Conservation (phyloP, 2,888 invertebrate species). For the Acleris literana region DNA sequence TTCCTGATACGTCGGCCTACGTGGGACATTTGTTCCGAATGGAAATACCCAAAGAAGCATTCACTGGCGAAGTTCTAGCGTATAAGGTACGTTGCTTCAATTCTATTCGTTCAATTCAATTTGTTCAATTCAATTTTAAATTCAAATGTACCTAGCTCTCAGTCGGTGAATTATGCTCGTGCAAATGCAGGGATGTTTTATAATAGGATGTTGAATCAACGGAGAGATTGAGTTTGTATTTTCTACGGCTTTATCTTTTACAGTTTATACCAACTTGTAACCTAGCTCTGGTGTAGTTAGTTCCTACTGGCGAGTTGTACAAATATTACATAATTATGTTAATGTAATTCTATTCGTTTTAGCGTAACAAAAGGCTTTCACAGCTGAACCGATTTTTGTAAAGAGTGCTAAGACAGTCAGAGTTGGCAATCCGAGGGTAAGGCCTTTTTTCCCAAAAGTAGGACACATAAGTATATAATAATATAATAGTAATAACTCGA, state of each 20-base stretch:
- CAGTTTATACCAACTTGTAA: no score
- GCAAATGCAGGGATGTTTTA: constrained; percentile 19
- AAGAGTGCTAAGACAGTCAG: no score
- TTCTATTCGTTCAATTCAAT: constrained; percentile 32
- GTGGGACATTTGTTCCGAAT: constrained; percentile 89
- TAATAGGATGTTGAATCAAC: constrained; percentile 19
- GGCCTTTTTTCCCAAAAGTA: no score
- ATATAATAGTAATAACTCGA: no score
- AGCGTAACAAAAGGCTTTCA: no score
- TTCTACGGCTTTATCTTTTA: background rate
- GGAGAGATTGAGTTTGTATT: constrained; percentile 23
- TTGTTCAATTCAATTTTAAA: constrained; percentile 32
- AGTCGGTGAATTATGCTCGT: constrained; percentile 17
- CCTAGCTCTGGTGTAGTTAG: no score
- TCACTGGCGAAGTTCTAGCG: constrained; percentile 85
- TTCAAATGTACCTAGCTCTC: constrained; percentile 32
- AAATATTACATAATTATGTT: no score
- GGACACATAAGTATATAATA: no score
- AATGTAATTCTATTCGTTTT: no score
- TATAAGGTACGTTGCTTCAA: constrained; percentile 85
- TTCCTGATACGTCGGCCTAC: constrained; percentile 86
- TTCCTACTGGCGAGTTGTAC: no score
- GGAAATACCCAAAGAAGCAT: constrained; percentile 88
- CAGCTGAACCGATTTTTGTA: no score
- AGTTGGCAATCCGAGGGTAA: no score